Evolutionary conservation across 2,797 vertebrate species (phyloP), one percentile per base, ranked within the genome.

Genomic region (Anas capensis): DNA sequence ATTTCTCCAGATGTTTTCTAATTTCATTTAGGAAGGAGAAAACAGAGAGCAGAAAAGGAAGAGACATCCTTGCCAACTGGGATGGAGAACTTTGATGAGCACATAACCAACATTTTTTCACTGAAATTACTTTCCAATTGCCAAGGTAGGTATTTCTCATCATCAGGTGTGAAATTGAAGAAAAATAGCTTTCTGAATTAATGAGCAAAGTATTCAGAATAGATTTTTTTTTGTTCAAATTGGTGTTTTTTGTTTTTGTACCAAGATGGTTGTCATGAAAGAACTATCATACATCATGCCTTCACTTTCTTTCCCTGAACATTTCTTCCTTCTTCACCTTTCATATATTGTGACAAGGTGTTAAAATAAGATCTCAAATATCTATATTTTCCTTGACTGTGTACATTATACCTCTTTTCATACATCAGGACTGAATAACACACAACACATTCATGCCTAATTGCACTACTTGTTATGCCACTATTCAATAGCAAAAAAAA

Each of bases 51-150:
- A 66, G 88, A 26, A 70, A 7, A 1, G 81, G 62, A 84, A 76
- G 78, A 34, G 38, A 62, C 36, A 34, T 0, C 1, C 54, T 82
- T 82, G 79, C 44, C 85, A 31, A 64, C 0, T 42, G 40, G 56
- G 42, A 62, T 15, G 49, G 65, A 69, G 15, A 79, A 82, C 60
- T 73, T 6, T 1, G 7, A 26, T 16, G 15, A 82, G 66, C 54
- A 21, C 5, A 62, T 49, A 33, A 62, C 48, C 36, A 79, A 83
- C 17, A 16, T 27, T 75, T 82, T 38, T 57, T 40, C 56, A 57
- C 48, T 76, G 46, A 84, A 90, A 77, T 73, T 49, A n/a, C 10
- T 89, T 66, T 70, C 17, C 33, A 76, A 72, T n/a, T 80, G 66
- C 34, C 31, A 46, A 75, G 86, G 66, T 7, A 58, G 26, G 40